Evolutionary conservation across 2,113 vertebrate genomes (phyloP).

Genomic region (Pedetes capensis): DNA sequence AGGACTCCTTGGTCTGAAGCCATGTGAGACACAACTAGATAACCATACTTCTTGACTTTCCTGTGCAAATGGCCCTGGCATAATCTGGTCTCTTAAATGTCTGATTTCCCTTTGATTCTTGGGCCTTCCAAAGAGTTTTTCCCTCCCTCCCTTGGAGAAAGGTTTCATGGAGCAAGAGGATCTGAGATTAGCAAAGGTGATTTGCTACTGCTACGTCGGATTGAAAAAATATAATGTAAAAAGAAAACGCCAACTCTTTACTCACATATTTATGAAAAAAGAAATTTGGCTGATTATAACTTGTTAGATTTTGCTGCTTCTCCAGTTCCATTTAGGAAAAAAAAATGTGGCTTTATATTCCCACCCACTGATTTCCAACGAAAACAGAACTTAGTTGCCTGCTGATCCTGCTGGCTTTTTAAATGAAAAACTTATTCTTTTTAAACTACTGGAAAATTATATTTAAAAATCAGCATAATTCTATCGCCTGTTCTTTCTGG

Average conservation of each 20-base stretch:
- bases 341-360: slow-evolving; percentile 85
- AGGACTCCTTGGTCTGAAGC: fast-evolving
- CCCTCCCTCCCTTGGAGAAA: slow-evolving; percentile 7
- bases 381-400: slow-evolving; percentile 88
- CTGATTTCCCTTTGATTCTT: neutral
- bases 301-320: slow-evolving; percentile 84
- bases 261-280: slow-evolving; percentile 57
- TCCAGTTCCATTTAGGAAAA: slow-evolving; percentile 82
- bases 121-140: neutral
- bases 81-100: neutral
- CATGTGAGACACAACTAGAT: fast-evolving
- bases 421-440: slow-evolving; percentile 89
- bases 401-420: slow-evolving; percentile 87
- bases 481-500: slow-evolving; percentile 83
- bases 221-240: slow-evolving; percentile 20
- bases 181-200: slow-evolving; percentile 40
- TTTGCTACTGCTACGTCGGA: slow-evolving; percentile 47
- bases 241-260: slow-evolving; percentile 66
- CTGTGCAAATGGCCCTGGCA: neutral
- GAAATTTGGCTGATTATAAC: slow-evolving; percentile 81
- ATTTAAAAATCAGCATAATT: slow-evolving; percentile 89
- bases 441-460: slow-evolving; percentile 90
- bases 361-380: slow-evolving; percentile 88
- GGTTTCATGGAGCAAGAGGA: slow-evolving; percentile 17
- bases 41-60: neutral